These are phyloP conservation scores for Subacronicta megacephala DNA, from an alignment of 2,888 invertebrate genomes.

Conservation along the genomic window DNA sequence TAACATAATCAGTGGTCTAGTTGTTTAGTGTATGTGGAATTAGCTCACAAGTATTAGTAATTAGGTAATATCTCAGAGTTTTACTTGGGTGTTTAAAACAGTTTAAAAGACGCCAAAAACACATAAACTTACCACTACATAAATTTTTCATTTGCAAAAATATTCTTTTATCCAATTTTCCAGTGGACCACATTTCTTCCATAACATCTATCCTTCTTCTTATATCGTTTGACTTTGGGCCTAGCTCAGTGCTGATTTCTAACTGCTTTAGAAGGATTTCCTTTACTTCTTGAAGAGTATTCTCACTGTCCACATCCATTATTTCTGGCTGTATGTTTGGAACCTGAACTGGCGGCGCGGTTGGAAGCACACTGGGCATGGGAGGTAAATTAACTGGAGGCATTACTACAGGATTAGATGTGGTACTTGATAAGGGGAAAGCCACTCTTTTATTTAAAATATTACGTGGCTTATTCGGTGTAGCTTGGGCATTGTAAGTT, in stretches of 20 bases:
- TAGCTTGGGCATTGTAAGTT: conserved; percentile 79
- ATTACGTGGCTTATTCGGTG: conserved; percentile 81
- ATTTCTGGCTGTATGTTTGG: conserved; percentile 45
- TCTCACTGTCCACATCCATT: conserved; percentile 70
- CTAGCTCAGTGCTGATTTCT: conserved; percentile 77
- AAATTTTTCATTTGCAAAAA: conserved; percentile 85
- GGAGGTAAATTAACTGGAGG: conserved; percentile 71
- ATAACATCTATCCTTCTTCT: conserved; percentile 86
- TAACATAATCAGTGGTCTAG: conserved; percentile 9
- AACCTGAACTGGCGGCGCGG: conserved; percentile 53
- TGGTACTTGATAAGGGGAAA: conserved; percentile 78
- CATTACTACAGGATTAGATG: conserved; percentile 53
- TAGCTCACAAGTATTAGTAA: conserved; percentile 8
- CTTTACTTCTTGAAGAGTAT: conserved; percentile 74
- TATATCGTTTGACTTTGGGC: conserved; percentile 86
- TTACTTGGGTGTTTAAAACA: too few relatives aligned
- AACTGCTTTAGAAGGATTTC: conserved; percentile 72
- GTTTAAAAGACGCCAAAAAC: not conserved
- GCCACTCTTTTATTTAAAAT: conserved; percentile 89
- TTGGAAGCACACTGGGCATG: conserved; percentile 60
- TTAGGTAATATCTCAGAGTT: too few relatives aligned
- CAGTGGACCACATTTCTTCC: conserved; percentile 89
- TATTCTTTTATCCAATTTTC: conserved; percentile 86
- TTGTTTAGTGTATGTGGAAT: conserved; percentile 17
- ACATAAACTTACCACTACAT: conserved; percentile 83